phyloP scores from a whole-genome alignment of 2,888 invertebrate genomes.

The Calliscelio sp. region DNA sequence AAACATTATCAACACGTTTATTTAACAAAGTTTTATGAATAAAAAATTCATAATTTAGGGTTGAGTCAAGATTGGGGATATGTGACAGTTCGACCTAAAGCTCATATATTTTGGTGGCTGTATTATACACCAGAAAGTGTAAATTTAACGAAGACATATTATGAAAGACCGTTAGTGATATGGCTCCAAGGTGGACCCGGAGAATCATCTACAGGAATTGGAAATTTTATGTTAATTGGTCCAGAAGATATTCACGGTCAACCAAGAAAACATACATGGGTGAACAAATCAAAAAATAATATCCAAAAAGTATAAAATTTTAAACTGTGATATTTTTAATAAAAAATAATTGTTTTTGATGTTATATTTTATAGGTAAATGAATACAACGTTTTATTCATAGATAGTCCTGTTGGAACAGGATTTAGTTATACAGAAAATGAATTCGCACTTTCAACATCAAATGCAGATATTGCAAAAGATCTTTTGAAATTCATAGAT shows the following conservation, averaged over 20 bases:
- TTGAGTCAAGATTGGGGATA: constrained; percentile 86
- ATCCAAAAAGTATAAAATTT: too few relatives aligned
- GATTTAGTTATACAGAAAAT: constrained; percentile 93
- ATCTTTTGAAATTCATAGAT: constrained; percentile 91
- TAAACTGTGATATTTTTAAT: too few relatives aligned
- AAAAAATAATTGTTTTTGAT: too few relatives aligned
- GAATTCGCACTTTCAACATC: constrained; percentile 86
- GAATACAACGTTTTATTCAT: constrained; percentile 94
- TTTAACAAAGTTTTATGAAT: constrained; percentile 5
- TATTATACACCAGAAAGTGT: constrained; percentile 84
- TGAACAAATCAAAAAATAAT: constrained; percentile 76
- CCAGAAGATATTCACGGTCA: constrained; percentile 87
- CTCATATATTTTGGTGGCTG: constrained; percentile 88
- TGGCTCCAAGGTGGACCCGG: constrained; percentile 88
- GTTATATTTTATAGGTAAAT: constrained; percentile 87
- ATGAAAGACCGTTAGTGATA: constrained; percentile 85
- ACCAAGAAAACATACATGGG: constrained; percentile 87
- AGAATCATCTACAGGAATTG: constrained; percentile 87
- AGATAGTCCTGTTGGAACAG: constrained; percentile 96
- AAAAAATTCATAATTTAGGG: background rate
- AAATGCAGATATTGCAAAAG: constrained; percentile 90
- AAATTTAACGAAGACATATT: constrained; percentile 38
- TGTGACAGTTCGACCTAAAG: constrained; percentile 86
- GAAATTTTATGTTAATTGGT: constrained; percentile 88
- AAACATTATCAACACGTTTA: too few relatives aligned